phyloP scores from a whole-genome alignment of 2,113 vertebrate genomes.

The Eulemur macaco region DNA sequence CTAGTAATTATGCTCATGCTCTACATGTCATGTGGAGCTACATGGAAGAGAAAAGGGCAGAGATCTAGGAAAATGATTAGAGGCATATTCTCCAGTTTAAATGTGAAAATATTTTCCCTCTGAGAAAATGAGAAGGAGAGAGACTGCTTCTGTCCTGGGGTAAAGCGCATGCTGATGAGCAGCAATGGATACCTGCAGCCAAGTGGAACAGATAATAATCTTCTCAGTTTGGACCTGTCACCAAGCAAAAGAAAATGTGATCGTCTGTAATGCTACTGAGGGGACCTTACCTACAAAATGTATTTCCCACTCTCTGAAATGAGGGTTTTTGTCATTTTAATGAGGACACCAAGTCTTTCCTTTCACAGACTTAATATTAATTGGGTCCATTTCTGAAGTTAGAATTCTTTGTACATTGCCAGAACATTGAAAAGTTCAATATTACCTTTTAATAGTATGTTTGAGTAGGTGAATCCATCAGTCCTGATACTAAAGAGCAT shows the following conservation, averaged over 20 bases:
- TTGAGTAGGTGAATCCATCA: constrained; percentile 52
- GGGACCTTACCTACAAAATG: constrained; percentile 27
- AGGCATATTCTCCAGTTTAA: constrained; percentile 36
- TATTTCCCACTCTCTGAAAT: constrained; percentile 52
- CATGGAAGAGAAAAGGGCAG: constrained; percentile 23
- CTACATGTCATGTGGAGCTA: neutral
- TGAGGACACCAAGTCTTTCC: constrained; percentile 57
- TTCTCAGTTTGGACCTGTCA: constrained; percentile 48
- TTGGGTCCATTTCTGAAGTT: constrained; percentile 53
- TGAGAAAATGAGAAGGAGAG: constrained; percentile 46
- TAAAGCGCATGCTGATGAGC: constrained; percentile 5
- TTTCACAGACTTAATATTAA: constrained; percentile 68
- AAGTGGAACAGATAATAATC: constrained; percentile 43
- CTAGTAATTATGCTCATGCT: neutral
- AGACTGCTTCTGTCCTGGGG: neutral
- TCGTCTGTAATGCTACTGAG: constrained; percentile 7
- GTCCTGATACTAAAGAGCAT: constrained; percentile 43
- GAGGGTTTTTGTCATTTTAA: constrained; percentile 70
- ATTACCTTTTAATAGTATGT: constrained; percentile 71
- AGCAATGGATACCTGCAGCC: neutral
- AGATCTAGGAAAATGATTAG: constrained; percentile 26
- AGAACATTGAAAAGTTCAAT: constrained; percentile 65
- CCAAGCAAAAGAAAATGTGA: constrained; percentile 40
- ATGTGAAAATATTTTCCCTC: constrained; percentile 55
- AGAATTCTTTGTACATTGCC: constrained; percentile 51